These are phyloP conservation scores for Mystacides longicornis DNA, from an alignment of 2,888 invertebrate species.

Conservation along the genomic window DNA sequence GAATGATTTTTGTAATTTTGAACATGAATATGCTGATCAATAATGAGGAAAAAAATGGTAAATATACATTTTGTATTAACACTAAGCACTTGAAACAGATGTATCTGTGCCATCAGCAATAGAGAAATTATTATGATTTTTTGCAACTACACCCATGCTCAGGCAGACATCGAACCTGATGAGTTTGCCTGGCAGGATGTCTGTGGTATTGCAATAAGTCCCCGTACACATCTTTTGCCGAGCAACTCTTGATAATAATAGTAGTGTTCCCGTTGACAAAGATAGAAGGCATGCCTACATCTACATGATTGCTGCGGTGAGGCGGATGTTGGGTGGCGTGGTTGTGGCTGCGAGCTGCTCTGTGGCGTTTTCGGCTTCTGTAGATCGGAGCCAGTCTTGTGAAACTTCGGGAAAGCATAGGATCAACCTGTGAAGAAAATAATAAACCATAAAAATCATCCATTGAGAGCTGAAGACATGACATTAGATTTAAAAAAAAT, in stretches of 20 bases:
- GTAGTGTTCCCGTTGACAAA: slow-evolving; percentile 43
- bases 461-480: too few species aligned
- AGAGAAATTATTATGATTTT: not conserved
- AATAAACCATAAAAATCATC: not conserved
- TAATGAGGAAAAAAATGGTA: too few species aligned
- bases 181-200: slow-evolving; percentile 35
- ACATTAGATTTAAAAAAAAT: too few species aligned
- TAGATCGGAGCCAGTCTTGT: slow-evolving; percentile 23
- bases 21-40: too few species aligned
- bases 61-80: too few species aligned
- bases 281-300: slow-evolving; percentile 45
- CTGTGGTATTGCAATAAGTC: slow-evolving; percentile 43
- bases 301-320: slow-evolving; percentile 38
- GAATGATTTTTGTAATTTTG: too few species aligned
- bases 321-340: slow-evolving; percentile 12
- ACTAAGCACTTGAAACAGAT: too few species aligned
- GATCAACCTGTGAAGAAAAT: slow-evolving; percentile 19
- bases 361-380: slow-evolving; percentile 23
- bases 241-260: slow-evolving; percentile 23
- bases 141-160: slow-evolving; percentile 4
- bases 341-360: slow-evolving; percentile 31
- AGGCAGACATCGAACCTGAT: slow-evolving; percentile 20
- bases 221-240: slow-evolving; percentile 36
- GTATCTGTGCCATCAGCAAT: not conserved
- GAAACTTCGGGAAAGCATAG: slow-evolving; percentile 19